Conservation (phyloP, 2,888 invertebrate genomes). For the Agrypnus murinus region DNA sequence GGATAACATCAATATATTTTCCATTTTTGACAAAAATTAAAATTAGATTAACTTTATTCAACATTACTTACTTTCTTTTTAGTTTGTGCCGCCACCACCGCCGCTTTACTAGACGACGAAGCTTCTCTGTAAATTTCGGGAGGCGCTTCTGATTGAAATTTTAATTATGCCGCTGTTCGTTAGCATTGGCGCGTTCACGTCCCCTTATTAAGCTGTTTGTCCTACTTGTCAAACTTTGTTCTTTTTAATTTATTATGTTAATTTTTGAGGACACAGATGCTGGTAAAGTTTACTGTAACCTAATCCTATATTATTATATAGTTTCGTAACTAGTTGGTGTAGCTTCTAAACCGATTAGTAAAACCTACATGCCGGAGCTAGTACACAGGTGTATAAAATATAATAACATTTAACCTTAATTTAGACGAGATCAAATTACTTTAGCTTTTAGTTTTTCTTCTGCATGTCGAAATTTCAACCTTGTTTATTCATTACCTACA, state of each 20-base stretch:
- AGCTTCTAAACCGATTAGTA: no score
- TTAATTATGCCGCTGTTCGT: conserved; percentile 35
- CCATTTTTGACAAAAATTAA: no score
- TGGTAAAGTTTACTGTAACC: neutral
- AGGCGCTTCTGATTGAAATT: conserved; percentile 32
- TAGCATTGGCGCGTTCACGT: conserved; percentile 25
- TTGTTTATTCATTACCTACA: no score
- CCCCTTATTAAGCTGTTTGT: conserved; percentile 34
- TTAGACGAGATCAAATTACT: no score
- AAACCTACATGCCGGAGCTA: no score
- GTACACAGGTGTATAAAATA: no score
- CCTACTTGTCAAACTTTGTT: conserved; percentile 31
- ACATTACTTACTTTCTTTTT: neutral
- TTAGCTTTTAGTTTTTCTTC: no score
- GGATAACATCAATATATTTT: no score
- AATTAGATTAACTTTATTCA: neutral
- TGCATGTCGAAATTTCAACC: no score
- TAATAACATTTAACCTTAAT: no score
- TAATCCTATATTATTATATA: neutral
- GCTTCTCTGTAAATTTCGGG: conserved; percentile 22
- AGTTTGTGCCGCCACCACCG: no score
- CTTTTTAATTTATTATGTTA: conserved; percentile 33
- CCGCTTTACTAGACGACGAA: conserved; percentile 3
- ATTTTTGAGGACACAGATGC: conserved; percentile 25
- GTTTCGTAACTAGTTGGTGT: neutral